phyloP scores from a whole-genome alignment of 2,888 invertebrate genomes.

The Agriopis aurantiaria region DNA sequence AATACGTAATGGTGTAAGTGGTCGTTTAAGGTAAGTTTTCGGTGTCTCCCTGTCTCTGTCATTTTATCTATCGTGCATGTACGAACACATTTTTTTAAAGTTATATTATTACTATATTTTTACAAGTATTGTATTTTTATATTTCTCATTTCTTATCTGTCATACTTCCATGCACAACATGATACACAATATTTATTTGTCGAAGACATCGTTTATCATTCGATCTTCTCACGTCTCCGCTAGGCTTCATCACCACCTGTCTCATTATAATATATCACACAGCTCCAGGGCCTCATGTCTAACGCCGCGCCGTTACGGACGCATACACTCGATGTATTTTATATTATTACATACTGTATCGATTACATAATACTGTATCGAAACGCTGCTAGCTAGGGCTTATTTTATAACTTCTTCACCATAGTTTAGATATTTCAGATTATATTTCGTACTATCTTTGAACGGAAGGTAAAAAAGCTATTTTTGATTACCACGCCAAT shows the following conservation, averaged over 20 bases:
- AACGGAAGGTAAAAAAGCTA: slow-evolving; percentile 67
- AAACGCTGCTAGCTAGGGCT: slow-evolving; percentile 75
- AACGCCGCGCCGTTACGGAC: slow-evolving; percentile 48
- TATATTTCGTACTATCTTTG: slow-evolving; percentile 62
- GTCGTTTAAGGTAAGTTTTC: slow-evolving; percentile 78
- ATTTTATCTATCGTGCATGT: slow-evolving; percentile 75
- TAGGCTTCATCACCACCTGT: slow-evolving; percentile 66
- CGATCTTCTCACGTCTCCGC: slow-evolving; percentile 59
- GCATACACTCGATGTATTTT: slow-evolving; percentile 61
- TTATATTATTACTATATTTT: slow-evolving; percentile 58
- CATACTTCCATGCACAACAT: slow-evolving; percentile 80
- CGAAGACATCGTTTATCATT: slow-evolving; percentile 67
- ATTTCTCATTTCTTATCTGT: slow-evolving; percentile 71
- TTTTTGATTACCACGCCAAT: slow-evolving; percentile 74
- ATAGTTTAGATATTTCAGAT: slow-evolving; percentile 75
- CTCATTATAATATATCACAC: slow-evolving; percentile 48
- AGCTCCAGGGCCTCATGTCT: slow-evolving; percentile 47
- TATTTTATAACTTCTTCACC: slow-evolving; percentile 71
- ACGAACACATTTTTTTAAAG: slow-evolving; percentile 61
- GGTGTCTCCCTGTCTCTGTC: slow-evolving; percentile 77
- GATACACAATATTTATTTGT: slow-evolving; percentile 67
- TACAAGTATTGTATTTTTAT: slow-evolving; percentile 68
- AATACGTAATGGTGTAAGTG: slow-evolving; percentile 58
- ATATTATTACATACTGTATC: slow-evolving; percentile 49
- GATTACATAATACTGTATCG: slow-evolving; percentile 50